Percentiles rank a stretch among this genome's conserved stretches.
Evolutionary conservation across 2,888 invertebrate species (phyloP).

Genomic region (Cyrtodaria siliqua): DNA sequence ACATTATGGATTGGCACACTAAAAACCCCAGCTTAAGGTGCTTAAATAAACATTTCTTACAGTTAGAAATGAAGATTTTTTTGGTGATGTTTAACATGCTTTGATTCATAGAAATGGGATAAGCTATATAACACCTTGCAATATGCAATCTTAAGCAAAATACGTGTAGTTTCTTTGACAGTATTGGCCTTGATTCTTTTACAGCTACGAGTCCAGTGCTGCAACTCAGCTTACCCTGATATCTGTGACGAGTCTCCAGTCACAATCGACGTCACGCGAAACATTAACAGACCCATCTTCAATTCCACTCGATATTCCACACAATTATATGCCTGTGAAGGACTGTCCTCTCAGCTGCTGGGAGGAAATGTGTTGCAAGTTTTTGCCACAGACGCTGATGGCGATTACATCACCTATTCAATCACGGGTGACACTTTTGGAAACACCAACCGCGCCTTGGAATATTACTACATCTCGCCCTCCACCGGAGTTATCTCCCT

Average conservation of each 20-base stretch:
- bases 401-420: constrained; percentile 73
- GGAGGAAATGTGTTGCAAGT: constrained; percentile 72
- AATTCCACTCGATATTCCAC: constrained; percentile 64
- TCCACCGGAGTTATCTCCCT: constrained; percentile 71
- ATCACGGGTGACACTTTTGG: constrained; percentile 71
- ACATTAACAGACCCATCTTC: constrained; percentile 73
- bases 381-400: constrained; percentile 70
- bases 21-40: no score
- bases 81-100: no score
- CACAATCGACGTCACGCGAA: constrained; percentile 68
- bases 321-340: constrained; percentile 6
- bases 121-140: no score
- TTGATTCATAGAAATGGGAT: no score
- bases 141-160: no score
- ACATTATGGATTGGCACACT: no score
- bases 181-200: no score
- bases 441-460: constrained; percentile 53
- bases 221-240: constrained; percentile 71
- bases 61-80: no score
- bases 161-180: no score
- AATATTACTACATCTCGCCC: constrained; percentile 73
- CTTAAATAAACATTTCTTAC: no score
- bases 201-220: constrained; percentile 63
- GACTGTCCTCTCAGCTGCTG: constrained; percentile 71
- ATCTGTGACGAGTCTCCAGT: constrained; percentile 56